Evolutionary conservation across 2,113 vertebrate species (phyloP).

Genomic region (Steatornis caripensis): DNA sequence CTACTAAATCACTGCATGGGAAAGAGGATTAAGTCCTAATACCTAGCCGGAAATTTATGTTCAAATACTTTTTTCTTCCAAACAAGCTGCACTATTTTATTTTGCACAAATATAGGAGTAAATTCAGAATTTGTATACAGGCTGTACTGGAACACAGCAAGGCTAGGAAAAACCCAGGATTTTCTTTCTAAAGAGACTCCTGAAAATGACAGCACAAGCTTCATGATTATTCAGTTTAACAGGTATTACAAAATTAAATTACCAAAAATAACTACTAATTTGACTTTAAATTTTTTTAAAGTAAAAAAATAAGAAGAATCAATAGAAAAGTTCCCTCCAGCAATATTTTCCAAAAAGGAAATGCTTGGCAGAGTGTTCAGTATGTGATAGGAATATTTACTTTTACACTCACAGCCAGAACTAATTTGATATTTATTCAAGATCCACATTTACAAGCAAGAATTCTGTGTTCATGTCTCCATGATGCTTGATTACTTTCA

Average conservation of each 20-base stretch:
- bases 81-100: background rate
- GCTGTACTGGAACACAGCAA: background rate
- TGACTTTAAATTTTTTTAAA: background rate
- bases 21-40: background rate
- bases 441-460: background rate
- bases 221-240: background rate
- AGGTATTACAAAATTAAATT: background rate
- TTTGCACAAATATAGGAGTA: background rate
- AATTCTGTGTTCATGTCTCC: background rate
- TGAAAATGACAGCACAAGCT: background rate
- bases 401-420: background rate
- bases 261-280: background rate
- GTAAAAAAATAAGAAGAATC: background rate
- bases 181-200: background rate
- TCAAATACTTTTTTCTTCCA: background rate
- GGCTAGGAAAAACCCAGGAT: background rate
- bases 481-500: background rate
- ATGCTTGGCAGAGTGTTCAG: background rate
- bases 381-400: background rate
- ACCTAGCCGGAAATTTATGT: background rate
- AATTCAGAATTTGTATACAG: background rate
- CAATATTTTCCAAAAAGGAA: background rate
- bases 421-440: slow-evolving; percentile 32
- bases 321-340: background rate
- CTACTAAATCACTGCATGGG: background rate